Evolutionary conservation across 2,797 vertebrate species (phyloP).

Genomic region (Bufotes viridis): DNA sequence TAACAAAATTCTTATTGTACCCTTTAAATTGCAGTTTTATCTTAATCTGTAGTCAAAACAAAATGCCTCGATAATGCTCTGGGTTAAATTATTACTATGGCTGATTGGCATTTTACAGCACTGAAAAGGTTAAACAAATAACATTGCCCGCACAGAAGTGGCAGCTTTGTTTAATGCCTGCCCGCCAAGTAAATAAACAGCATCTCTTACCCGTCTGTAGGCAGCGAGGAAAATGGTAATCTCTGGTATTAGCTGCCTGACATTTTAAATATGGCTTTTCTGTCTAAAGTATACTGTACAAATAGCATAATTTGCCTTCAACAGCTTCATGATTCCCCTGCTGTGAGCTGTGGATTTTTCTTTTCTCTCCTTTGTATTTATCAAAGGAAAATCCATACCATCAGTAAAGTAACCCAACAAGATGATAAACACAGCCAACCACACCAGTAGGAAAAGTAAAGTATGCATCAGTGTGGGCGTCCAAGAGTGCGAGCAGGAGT

Average conservation of each 20-base stretch:
- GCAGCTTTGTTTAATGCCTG: conserved; percentile 80
- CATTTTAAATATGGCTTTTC: conserved; percentile 74
- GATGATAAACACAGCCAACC: conserved; percentile 61
- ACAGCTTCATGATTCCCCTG: conserved; percentile 62
- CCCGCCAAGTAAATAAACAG: conserved; percentile 77
- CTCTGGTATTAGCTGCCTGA: conserved; percentile 73
- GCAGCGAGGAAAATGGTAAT: conserved; percentile 70
- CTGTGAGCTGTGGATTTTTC: conserved; percentile 61
- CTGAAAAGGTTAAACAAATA: conserved; percentile 64
- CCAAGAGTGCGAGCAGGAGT: background rate
- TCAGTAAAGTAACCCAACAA: conserved; percentile 67
- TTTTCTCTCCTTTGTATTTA: conserved; percentile 55
- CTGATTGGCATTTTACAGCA: conserved; percentile 21
- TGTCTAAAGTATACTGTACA: conserved; percentile 62
- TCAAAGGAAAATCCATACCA: conserved; percentile 65
- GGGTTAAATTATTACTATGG: background rate
- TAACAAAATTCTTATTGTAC: background rate
- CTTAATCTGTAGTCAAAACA: background rate
- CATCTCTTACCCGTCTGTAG: conserved; percentile 70
- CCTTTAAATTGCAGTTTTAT: background rate
- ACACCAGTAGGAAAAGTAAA: conserved; percentile 12
- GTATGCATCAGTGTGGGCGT: conserved; percentile 18
- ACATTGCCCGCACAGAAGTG: conserved; percentile 75
- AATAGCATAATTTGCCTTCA: conserved; percentile 70
- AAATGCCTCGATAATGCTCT: background rate